Percentiles rank a stretch among this genome's conserved stretches.
These are phyloP conservation scores for Polymixis lichenea DNA, from an alignment of 2,888 invertebrate species.

Conservation along the genomic window DNA sequence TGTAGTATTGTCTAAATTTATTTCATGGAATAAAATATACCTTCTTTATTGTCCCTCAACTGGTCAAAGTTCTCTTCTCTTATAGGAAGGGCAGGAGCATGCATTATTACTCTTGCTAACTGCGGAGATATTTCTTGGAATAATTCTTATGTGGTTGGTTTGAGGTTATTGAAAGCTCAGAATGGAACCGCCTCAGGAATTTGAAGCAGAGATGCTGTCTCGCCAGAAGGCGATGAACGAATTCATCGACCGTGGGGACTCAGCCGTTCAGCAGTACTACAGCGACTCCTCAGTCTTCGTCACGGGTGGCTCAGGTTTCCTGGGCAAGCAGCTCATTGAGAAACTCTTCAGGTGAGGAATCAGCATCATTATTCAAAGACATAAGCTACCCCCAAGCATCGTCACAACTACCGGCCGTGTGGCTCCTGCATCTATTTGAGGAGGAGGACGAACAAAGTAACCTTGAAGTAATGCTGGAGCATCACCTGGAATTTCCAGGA, in stretches of 20 bases:
- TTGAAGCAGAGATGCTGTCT: constrained; percentile 25
- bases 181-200: constrained; percentile 13
- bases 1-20: neutral
- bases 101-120: too few species aligned
- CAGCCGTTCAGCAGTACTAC: constrained; percentile 87
- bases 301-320: constrained; percentile 95
- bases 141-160: neutral
- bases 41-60: too few species aligned
- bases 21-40: neutral
- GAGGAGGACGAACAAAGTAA: too few species aligned
- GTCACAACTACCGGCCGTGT: too few species aligned
- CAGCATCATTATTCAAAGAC: neutral
- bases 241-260: constrained; percentile 50
- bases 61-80: too few species aligned
- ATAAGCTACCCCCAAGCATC: neutral
- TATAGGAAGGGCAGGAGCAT: too few species aligned
- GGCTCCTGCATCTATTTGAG: too few species aligned
- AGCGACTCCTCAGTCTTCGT: constrained; percentile 91
- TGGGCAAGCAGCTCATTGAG: constrained; percentile 74
- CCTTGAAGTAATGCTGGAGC: too few species aligned
- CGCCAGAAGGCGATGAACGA: constrained; percentile 38
- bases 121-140: neutral
- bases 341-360: constrained; percentile 27
- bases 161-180: neutral
- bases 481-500: too few species aligned